Conservation (phyloP, 2,888 invertebrate species). For the Diplolepis rosae region DNA sequence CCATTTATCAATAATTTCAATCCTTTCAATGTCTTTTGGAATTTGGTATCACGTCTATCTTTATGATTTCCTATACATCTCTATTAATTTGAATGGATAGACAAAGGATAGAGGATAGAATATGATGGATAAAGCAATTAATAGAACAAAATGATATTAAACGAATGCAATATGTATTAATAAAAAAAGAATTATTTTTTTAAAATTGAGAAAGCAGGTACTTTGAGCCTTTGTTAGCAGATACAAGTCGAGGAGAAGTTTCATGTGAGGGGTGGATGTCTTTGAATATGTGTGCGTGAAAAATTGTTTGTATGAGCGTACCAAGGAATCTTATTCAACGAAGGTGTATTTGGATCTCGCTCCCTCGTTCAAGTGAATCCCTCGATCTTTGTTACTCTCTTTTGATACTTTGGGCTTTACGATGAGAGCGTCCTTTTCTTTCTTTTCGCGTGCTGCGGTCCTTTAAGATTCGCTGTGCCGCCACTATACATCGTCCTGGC, state of each 20-base stretch:
- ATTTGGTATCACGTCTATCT: too few species aligned
- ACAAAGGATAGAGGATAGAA: too few species aligned
- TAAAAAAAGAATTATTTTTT: too few species aligned
- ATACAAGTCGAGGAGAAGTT: constrained; percentile 1
- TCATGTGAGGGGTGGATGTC: neutral
- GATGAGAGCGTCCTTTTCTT: constrained; percentile 44
- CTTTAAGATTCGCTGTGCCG: constrained; percentile 50
- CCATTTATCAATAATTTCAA: too few species aligned
- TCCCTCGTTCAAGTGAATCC: neutral
- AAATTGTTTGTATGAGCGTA: neutral
- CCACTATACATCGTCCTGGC: constrained; percentile 47
- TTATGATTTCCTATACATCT: too few species aligned
- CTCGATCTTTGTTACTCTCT: neutral
- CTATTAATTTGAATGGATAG: too few species aligned
- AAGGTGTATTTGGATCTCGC: neutral
- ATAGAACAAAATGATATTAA: too few species aligned
- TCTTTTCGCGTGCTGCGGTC: constrained; percentile 52
- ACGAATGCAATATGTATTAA: too few species aligned
- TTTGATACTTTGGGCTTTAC: constrained; percentile 23
- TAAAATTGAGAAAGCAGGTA: constrained; percentile 28
- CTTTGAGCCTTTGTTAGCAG: neutral
- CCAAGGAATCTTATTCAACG: constrained; percentile 25
- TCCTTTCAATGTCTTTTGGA: too few species aligned
- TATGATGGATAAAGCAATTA: too few species aligned
- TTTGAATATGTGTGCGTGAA: neutral